Percentiles rank a stretch among this genome's conserved stretches.
Conservation (phyloP, 2,797 vertebrate species). For the Chaenodraco wilsoni region DNA sequence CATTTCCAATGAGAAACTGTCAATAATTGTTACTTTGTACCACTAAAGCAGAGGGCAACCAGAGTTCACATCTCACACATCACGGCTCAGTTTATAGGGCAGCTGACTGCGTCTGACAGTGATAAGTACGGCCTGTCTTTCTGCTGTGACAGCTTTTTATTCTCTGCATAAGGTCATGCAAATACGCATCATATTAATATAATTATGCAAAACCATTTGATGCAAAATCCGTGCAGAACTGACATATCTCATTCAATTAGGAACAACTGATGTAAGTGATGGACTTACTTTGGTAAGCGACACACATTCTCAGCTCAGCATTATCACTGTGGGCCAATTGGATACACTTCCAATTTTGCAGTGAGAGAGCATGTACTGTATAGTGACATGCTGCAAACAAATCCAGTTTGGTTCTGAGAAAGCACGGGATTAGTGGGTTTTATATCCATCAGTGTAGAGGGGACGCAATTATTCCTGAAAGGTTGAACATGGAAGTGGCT, state of each 20-base stretch:
- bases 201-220: conserved; percentile 74
- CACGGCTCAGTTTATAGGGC: conserved; percentile 57
- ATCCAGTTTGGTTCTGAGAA: conserved; percentile 49
- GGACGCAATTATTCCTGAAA: conserved; percentile 74
- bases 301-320: conserved; percentile 60
- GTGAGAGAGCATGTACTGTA: conserved; percentile 50
- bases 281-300: conserved; percentile 64
- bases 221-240: conserved; percentile 64
- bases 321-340: conserved; percentile 67
- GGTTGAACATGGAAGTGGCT: conserved; percentile 74
- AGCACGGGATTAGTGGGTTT: conserved; percentile 57
- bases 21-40: conserved; percentile 59
- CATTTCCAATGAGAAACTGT: conserved; percentile 62
- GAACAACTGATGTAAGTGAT: conserved; percentile 63
- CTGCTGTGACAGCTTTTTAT: conserved; percentile 57
- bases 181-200: conserved; percentile 79
- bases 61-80: conserved; percentile 62
- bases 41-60: conserved; percentile 16
- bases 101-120: conserved; percentile 72
- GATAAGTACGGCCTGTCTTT: conserved; percentile 66
- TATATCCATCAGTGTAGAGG: conserved; percentile 69
- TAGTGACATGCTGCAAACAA: conserved; percentile 38
- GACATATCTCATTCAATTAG: conserved; percentile 79
- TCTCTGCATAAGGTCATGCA: conserved; percentile 70
- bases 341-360: conserved; percentile 67